Evolutionary conservation across 2,797 vertebrate species (phyloP).

Genomic region (Melanotaenia boesemani): DNA sequence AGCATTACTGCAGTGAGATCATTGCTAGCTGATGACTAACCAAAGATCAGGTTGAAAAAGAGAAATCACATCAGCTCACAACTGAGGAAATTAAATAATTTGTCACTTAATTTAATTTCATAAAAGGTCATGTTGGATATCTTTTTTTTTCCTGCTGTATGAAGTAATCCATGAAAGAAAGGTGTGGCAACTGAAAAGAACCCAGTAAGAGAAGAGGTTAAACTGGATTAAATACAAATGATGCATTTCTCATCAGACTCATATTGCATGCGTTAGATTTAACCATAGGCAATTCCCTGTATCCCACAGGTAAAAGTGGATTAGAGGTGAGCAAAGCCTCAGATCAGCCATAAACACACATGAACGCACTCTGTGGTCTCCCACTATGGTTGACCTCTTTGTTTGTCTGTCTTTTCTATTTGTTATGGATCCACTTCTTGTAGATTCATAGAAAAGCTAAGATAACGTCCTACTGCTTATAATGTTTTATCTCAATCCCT

Average conservation of each 20-base stretch:
- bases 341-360: slow-evolving; percentile 24
- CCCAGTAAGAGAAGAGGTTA: slow-evolving; percentile 45
- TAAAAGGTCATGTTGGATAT: neutral
- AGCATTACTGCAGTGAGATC: slow-evolving; percentile 1
- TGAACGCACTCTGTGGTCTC: slow-evolving; percentile 15
- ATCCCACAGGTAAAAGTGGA: slow-evolving; percentile 65
- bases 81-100: neutral
- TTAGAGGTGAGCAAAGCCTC: slow-evolving; percentile 53
- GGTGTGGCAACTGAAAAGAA: slow-evolving; percentile 8
- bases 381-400: slow-evolving; percentile 11
- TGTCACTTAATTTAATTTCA: neutral
- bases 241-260: slow-evolving; percentile 62
- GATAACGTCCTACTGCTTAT: neutral
- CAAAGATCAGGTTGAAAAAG: slow-evolving; percentile 11
- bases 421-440: slow-evolving; percentile 17
- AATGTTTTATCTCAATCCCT: neutral
- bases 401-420: slow-evolving; percentile 3
- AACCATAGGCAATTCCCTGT: slow-evolving; percentile 66
- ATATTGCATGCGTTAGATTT: slow-evolving; percentile 42
- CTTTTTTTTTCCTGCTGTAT: neutral
- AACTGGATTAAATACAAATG: slow-evolving; percentile 76
- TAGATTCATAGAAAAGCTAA: slow-evolving; percentile 8
- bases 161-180: slow-evolving; percentile 27
- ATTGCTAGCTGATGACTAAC: neutral
- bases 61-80: slow-evolving; percentile 6